Evolutionary conservation across 2,797 vertebrate genomes (phyloP), one percentile per base, ranked within the genome.

Genomic region (Gypaetus barbatus): DNA sequence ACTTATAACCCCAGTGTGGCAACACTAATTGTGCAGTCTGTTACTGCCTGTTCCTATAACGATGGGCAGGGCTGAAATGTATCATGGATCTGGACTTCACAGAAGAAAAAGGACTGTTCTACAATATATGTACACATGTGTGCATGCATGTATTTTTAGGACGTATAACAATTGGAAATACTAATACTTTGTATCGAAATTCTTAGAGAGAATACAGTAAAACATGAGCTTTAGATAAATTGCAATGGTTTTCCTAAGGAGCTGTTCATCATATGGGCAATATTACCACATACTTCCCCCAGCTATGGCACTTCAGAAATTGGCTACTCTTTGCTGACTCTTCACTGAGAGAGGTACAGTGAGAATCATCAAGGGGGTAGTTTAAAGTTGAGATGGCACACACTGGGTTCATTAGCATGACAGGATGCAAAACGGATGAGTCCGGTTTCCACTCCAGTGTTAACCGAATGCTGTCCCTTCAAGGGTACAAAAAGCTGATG

Each of bases 251-350:
- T 83, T 95, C 23, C 61, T 75, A 56, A 51, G 33, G 51, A 93
- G 54, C 7, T 0, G 0, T 73, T 81, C 31, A 19, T 60, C 71
- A 44, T 22, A 35, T 14, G 49, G 68, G 68, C 68, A 89, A 52
- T 19, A 65, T 37, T 60, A 80, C 23, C 37, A n/a, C 0, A 1
- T 17, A 33, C 48, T 54, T 92, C 7, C 25, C 35, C 19, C 51
- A 74, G 66, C 73, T 60, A 21, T 19, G 71, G 79, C 73, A 92
- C 70, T 46, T 91, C 46, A 82, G 84, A 77, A 83, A 83, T 13
- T 51, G 87, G 64, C 65, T 89, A 41, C 56, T 90, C 68, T 75
- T 89, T 65, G 80, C 94, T 90, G 86, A 80, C 48, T 92, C 39
- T 68, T 82, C 66, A 52, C 18, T 49, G 51, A 43, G 74, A 77